phyloP scores from a whole-genome alignment of 1,140 invertebrate species.

The Anadara kagoshimensis region DNA sequence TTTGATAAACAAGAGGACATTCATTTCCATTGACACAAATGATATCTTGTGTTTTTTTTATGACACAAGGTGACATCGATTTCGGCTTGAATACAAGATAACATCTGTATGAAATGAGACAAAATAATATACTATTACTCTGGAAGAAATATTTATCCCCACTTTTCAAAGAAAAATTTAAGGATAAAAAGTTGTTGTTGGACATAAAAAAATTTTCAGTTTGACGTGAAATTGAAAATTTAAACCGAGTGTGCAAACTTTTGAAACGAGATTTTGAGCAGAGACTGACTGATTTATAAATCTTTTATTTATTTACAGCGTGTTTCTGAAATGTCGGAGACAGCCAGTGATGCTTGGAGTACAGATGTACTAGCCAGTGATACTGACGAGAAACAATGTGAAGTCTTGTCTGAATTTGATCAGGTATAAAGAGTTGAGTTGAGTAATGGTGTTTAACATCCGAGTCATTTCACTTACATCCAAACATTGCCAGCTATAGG shows the following conservation, averaged over 20 bases:
- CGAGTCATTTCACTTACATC: not conserved
- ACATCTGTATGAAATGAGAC: no score
- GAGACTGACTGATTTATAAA: no score
- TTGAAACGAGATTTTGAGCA: not conserved
- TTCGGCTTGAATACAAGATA: no score
- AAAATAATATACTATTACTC: no score
- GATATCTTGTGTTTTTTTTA: no score
- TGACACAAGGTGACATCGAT: no score
- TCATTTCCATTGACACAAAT: no score
- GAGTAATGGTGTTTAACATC: no score
- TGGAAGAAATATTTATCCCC: no score
- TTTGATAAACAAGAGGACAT: no score
- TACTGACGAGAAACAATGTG: conserved; percentile 81
- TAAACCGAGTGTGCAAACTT: not conserved
- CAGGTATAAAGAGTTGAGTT: conserved; percentile 42
- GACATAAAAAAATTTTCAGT: not conserved
- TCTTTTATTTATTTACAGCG: conserved; percentile 33
- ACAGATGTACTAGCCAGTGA: conserved; percentile 97
- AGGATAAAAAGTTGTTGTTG: not conserved
- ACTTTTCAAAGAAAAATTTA: no score
- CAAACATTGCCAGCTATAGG: no score
- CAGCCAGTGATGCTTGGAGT: conserved; percentile 97
- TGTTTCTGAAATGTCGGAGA: conserved; percentile 85
- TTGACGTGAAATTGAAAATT: not conserved
- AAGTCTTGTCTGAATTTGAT: conserved; percentile 83